Percentiles rank a stretch among this genome's conserved stretches.
These are phyloP conservation scores for Haliclona indistincta DNA, from an alignment of 37 sponge, comb jelly and placozoan genomes.

Conservation along the genomic window DNA sequence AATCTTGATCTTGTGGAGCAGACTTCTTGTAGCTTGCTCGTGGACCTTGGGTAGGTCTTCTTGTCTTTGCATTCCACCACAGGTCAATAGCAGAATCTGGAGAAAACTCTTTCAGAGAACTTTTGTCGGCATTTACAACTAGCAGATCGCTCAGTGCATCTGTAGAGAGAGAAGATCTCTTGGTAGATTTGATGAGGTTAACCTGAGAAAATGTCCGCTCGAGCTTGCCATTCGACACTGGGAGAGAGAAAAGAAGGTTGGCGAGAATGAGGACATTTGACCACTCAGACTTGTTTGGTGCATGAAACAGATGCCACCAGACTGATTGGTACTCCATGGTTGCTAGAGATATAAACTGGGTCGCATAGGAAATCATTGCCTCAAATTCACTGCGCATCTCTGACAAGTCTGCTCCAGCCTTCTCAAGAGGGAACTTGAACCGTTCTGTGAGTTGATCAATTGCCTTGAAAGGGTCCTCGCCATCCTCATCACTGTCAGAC, in stretches of 20 bases:
- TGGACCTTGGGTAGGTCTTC: constrained; percentile 25
- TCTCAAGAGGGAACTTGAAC: constrained; percentile 46
- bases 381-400: constrained; percentile 35
- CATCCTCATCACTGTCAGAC: too few relatives aligned
- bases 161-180: constrained; percentile 24
- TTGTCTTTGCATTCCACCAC: constrained; percentile 50
- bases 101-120: constrained; percentile 15
- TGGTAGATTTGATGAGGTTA: constrained; percentile 31
- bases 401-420: constrained; percentile 26
- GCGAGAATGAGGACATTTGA: constrained; percentile 37
- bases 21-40: constrained; percentile 15
- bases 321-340: too few relatives aligned
- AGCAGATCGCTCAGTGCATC: constrained; percentile 31
- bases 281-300: constrained; percentile 45
- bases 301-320: constrained; percentile 55
- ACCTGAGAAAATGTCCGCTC: constrained; percentile 45
- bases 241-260: constrained; percentile 54
- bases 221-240: constrained; percentile 58
- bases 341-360: too few relatives aligned
- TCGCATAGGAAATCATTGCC: constrained; percentile 26
- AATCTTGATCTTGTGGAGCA: too few relatives aligned
- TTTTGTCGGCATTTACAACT: constrained; percentile 19
- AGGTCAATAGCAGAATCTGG: constrained; percentile 35
- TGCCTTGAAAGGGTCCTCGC: constrained; percentile 19
- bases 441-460: constrained; percentile 15